Evolutionary conservation across 2,888 invertebrate species (phyloP).

Genomic region (Orchestes rusci): DNA sequence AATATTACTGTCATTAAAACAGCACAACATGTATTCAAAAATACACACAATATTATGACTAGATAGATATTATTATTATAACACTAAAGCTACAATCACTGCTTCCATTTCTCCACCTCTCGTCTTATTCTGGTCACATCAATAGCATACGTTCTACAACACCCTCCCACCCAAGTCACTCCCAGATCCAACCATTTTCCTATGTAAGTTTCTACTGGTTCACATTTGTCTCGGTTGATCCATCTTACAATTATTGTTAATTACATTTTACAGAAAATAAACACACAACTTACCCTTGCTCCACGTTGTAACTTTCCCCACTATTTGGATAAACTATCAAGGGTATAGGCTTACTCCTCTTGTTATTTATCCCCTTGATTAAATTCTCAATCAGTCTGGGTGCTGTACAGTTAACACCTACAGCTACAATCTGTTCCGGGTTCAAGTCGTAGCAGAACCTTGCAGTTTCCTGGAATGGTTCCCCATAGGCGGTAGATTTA

Average conservation of each 20-base stretch:
- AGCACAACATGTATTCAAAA: neutral
- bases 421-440: conserved; percentile 70
- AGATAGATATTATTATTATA: too few species aligned
- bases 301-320: conserved; percentile 71
- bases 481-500: conserved; percentile 67
- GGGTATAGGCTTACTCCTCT: conserved; percentile 52
- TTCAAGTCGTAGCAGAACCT: conserved; percentile 53
- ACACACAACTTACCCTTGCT: conserved; percentile 60
- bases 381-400: conserved; percentile 58
- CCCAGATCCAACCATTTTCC: conserved; percentile 76
- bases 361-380: conserved; percentile 50
- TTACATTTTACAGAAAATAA: too few species aligned
- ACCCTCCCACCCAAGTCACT: conserved; percentile 82
- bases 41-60: too few species aligned
- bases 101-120: conserved; percentile 49
- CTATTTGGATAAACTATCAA: conserved; percentile 90
- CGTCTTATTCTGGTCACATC: conserved; percentile 69
- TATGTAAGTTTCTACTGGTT: conserved; percentile 64
- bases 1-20: neutral
- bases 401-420: conserved; percentile 84
- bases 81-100: too few species aligned
- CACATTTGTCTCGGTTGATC: conserved; percentile 64
- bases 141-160: conserved; percentile 78
- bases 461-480: conserved; percentile 67
- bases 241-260: conserved; percentile 45